Percentiles rank a stretch among this genome's conserved stretches.
Conservation (phyloP, 2,888 invertebrate genomes). For the Anthoptus insignis region DNA sequence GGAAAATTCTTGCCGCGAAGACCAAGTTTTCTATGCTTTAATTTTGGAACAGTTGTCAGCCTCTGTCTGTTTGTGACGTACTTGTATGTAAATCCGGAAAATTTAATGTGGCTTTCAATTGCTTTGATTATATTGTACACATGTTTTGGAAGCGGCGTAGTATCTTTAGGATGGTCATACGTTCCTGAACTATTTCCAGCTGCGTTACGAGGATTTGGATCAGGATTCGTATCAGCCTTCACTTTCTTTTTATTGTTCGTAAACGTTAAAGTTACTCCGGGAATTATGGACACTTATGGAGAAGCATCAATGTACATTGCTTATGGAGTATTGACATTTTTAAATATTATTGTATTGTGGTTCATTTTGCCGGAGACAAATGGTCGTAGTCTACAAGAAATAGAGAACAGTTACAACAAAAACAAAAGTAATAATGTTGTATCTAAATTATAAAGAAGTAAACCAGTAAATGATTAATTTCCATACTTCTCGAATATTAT, state of each 20-base stretch:
- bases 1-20: constrained; percentile 58
- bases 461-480: not conserved
- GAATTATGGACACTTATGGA: constrained; percentile 55
- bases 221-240: constrained; percentile 59
- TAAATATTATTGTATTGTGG: constrained; percentile 52
- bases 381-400: constrained; percentile 90
- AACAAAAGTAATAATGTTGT: constrained; percentile 62
- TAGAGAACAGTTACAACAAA: constrained; percentile 73
- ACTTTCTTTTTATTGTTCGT: constrained; percentile 59
- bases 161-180: constrained; percentile 63
- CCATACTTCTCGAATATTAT: no score
- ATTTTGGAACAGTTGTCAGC: constrained; percentile 51
- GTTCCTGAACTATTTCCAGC: constrained; percentile 64
- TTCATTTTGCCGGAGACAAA: constrained; percentile 66
- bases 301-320: constrained; percentile 55
- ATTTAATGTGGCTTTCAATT: constrained; percentile 56
- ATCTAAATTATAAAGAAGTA: constrained; percentile 25
- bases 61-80: constrained; percentile 55
- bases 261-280: constrained; percentile 62
- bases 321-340: constrained; percentile 55
- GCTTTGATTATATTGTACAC: constrained; percentile 57
- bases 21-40: constrained; percentile 52
- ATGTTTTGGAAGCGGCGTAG: constrained; percentile 53
- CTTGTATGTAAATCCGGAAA: constrained; percentile 52
- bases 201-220: constrained; percentile 63